Evolutionary conservation across 2,888 invertebrate genomes (phyloP), one percentile per base, ranked within the genome.

Genomic region (Orthosia cruda): DNA sequence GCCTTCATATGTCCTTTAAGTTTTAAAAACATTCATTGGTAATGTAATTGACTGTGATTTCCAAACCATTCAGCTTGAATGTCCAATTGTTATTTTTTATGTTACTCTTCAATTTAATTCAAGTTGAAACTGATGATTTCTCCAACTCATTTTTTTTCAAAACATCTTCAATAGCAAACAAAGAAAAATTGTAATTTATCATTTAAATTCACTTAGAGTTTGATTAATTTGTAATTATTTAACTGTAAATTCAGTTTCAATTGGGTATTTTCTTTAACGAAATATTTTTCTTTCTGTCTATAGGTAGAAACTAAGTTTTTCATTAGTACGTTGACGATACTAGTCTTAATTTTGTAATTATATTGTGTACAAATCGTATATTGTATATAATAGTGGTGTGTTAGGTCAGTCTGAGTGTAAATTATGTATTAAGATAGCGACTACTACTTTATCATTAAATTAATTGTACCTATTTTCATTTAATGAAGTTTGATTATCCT

Each of bases 401-500:
- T 88, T 91, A 91, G 86, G 87, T 89, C 83, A 79, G 86, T 92
- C 89, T 91, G 93, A 90, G 93, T 94, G 94, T 94, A 94, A 88
- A 93, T 94, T 87, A 86, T 90, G 92, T 93, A 92, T 89, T 88
- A 92, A 91, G 88, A 87, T 90, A 87, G 85, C 58, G 71, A 77
- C 54, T 76, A 91, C 90, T 92, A 91, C 91, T 92, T 91, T 93
- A 93, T 95, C 94, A 95, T 95, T 96, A 95, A 95, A 95, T 92
- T 95, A 95, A 95, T 92, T 93, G 91, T 93, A 94, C 93, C 94
- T 95, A 96, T 96, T 96, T 95, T 96, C 94, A 94, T 89, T 84
- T 70, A 59, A 77, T 86, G 90, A 81, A 88, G 91, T 94, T 94
- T 93, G 88, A 88, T 89, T 90, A 59, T 13, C 62, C 9, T 32